These are phyloP conservation scores for Andrena cerasifolii DNA, from an alignment of 1,140 invertebrate species.

Conservation along the genomic window DNA sequence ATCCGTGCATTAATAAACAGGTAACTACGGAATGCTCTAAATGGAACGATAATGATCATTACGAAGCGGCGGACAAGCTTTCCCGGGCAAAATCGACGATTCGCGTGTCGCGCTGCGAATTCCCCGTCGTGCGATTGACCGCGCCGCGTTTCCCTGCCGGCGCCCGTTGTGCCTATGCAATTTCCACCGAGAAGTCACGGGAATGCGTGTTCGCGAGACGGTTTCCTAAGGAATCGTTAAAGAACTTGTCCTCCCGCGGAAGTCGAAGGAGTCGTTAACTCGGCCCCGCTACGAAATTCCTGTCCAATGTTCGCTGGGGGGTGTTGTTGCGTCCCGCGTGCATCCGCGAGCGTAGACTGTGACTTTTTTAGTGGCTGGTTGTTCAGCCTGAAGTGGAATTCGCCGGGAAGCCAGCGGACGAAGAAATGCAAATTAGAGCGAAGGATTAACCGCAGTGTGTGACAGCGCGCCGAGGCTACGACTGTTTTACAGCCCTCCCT, in stretches of 20 bases:
- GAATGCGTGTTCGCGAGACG: no score
- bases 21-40: conserved; percentile 1
- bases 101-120: not conserved
- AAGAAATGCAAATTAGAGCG: conserved; percentile 46
- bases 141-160: not conserved
- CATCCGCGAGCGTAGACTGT: no score
- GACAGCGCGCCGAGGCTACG: conserved; percentile 34
- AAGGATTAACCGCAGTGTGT: conserved; percentile 47
- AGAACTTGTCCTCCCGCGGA: not conserved
- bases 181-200: no score
- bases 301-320: not conserved
- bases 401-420: not conserved
- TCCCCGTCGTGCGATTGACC: not conserved
- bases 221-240: not conserved
- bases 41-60: conserved; percentile 41
- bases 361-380: not conserved
- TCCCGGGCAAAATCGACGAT: not conserved
- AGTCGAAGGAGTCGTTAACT: not conserved
- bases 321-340: no score
- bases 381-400: not conserved
- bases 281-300: not conserved
- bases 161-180: not conserved
- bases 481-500: conserved; percentile 15
- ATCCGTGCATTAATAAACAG: conserved; percentile 43
- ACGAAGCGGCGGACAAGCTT: conserved; percentile 31